Evolutionary conservation across 2,113 vertebrate species (phyloP).

Genomic region (Sceloporus undulatus): DNA sequence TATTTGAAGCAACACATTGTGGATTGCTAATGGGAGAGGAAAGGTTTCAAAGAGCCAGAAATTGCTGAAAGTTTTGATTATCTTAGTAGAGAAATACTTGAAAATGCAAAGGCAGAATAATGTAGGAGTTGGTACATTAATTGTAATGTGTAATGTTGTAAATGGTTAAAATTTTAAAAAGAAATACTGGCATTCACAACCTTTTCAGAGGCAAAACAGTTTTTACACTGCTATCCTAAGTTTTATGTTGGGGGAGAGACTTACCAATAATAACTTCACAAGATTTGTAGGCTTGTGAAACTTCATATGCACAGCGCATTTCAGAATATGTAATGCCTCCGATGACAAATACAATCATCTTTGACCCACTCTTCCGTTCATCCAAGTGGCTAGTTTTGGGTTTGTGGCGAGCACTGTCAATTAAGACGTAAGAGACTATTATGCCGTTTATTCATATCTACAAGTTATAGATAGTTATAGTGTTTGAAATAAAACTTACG

Average conservation of each 20-base stretch:
- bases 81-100: neutral
- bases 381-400: constrained; percentile 79
- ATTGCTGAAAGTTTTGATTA: neutral
- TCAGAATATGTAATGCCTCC: constrained; percentile 93
- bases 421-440: rapidly evolving
- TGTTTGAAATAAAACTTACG: neutral
- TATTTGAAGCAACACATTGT: no score
- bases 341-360: constrained; percentile 93
- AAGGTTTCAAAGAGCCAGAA: no score
- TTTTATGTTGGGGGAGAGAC: constrained; percentile 33
- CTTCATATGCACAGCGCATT: constrained; percentile 94
- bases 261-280: constrained; percentile 95
- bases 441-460: neutral
- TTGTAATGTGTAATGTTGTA: neutral
- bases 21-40: no score
- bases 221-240: neutral
- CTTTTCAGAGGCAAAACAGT: neutral
- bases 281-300: constrained; percentile 87
- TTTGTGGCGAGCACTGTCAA: constrained; percentile 83
- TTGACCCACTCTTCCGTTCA: constrained; percentile 84
- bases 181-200: neutral
- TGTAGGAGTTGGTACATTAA: neutral
- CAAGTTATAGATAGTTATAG: neutral
- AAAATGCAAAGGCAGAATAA: neutral
- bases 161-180: neutral